Evolutionary conservation across 2,888 invertebrate genomes (phyloP), one percentile per base, ranked within the genome.

Genomic region (Phorcus lineatus): DNA sequence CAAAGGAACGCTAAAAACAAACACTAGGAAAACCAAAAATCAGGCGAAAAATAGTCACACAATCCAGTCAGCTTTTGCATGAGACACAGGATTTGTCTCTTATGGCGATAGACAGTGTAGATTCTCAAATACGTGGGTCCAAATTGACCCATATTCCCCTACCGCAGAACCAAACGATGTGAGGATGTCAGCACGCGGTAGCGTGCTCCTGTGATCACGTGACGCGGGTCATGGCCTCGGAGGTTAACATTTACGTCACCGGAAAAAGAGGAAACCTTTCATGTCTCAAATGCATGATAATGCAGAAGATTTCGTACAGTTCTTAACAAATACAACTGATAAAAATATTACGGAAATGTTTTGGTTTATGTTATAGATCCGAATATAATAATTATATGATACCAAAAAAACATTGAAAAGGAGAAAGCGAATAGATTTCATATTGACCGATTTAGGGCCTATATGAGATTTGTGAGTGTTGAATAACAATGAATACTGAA

Each of bases 71-170:
- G 11, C 28, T 19, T n/a, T 74, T 2, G 24, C 17, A 67, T 28
- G 52, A n/a, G 53, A 17, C n/a, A 54, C 11, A 47, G 47, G 47
- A 47, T 22, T 83, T 84, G 82, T 79, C 83, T 82, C 81, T 83
- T 87, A 40, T 82, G 84, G 24, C 85, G 78, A 80, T 84, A 84
- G 22, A 85, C 57, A 1, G 86, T 86, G 67, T 87, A 87, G 78
- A 85, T 83, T 55, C 83, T 81, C 40, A 84, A 77, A 78, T 74
- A 84, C 66, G 57, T 76, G 75, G 75, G 77, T 28, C 36, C 70
- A 13, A 9, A 47, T 54, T 77, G 62, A 77, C 62, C 80, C 80
- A 82, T 82, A 36, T 62, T 62, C 62, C 17, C 62, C 62, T 13
- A 62, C 62, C 3, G 28, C 28, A 28, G 24, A 28, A 62, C 17